These are phyloP conservation scores for Fistularia tabacaria DNA, from an alignment of 2,797 vertebrate species.

Conservation along the genomic window DNA sequence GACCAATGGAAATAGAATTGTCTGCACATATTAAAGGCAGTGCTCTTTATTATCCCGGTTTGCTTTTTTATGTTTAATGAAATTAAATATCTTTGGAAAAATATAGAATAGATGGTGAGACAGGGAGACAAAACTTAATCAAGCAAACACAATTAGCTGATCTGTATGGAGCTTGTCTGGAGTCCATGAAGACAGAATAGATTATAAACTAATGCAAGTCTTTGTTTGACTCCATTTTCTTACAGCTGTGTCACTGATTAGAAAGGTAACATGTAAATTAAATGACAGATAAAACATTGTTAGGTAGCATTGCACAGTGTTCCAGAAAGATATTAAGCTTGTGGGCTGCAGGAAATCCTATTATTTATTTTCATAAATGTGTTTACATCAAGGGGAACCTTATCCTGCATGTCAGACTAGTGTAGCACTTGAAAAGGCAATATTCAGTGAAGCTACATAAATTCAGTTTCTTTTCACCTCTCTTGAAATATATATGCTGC, in stretches of 20 bases:
- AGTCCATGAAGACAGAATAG: conserved; percentile 41
- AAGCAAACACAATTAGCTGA: conserved; percentile 62
- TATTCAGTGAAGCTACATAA: too few species aligned
- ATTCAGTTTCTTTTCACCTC: too few species aligned
- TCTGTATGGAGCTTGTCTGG: conserved; percentile 59
- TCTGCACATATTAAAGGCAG: conserved; percentile 41
- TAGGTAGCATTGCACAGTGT: background rate
- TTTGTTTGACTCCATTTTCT: conserved; percentile 24
- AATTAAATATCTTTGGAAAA: conserved; percentile 53
- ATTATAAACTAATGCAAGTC: conserved; percentile 35
- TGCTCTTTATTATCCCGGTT: conserved; percentile 38
- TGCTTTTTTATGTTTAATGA: conserved; percentile 42
- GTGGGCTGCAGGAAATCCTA: background rate
- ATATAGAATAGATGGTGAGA: conserved; percentile 55
- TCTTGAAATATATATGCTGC: too few species aligned
- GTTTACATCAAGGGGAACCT: too few species aligned
- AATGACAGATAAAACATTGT: conserved; percentile 19
- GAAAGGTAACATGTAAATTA: conserved; percentile 9
- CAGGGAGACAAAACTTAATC: conserved; percentile 55
- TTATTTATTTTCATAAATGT: too few species aligned
- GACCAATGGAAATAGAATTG: conserved; percentile 45
- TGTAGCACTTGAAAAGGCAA: too few species aligned
- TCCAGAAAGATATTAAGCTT: background rate
- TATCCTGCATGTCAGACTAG: too few species aligned
- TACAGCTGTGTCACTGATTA: conserved; percentile 18